A percentile compares a stretch with the other conserved stretches of the same genome.
phyloP scores from a whole-genome alignment of 2,797 vertebrate genomes.

The Amblyraja radiata region DNA sequence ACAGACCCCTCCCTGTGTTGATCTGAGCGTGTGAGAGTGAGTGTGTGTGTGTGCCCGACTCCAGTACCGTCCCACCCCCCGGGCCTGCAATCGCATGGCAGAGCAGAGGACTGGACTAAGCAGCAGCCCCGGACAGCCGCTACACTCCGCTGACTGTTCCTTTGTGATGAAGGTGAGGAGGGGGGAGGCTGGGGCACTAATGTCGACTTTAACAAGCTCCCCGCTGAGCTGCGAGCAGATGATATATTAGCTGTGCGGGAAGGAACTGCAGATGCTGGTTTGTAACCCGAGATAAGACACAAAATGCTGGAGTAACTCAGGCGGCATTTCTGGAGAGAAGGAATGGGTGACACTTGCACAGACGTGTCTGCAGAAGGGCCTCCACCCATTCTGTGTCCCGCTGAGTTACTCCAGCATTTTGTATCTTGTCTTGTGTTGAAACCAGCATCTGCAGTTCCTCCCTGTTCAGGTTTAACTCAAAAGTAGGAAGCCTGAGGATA shows the following conservation, averaged over 20 bases:
- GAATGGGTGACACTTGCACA: no score
- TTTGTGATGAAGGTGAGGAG: slow-evolving; percentile 17
- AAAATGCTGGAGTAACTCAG: no score
- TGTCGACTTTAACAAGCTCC: neutral
- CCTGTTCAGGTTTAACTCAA: neutral
- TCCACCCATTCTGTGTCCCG: no score
- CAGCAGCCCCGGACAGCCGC: neutral
- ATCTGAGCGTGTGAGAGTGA: neutral
- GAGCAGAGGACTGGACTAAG: neutral
- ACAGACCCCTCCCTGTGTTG: neutral
- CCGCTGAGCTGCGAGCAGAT: no score
- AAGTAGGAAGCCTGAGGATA: neutral
- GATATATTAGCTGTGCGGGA: no score
- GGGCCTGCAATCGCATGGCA: neutral
- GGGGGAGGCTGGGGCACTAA: neutral
- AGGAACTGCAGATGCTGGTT: no score
- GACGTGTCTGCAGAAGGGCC: no score
- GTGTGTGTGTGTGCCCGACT: neutral
- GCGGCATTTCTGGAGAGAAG: no score
- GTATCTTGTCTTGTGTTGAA: no score
- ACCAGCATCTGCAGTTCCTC: neutral
- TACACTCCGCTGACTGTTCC: neutral
- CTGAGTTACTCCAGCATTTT: no score
- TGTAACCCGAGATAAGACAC: no score
- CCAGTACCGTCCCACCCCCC: neutral